Evolutionary conservation across 2,888 invertebrate genomes (phyloP), one percentile per base, ranked within the genome.

Genomic region (Polydrusus tereticollis): DNA sequence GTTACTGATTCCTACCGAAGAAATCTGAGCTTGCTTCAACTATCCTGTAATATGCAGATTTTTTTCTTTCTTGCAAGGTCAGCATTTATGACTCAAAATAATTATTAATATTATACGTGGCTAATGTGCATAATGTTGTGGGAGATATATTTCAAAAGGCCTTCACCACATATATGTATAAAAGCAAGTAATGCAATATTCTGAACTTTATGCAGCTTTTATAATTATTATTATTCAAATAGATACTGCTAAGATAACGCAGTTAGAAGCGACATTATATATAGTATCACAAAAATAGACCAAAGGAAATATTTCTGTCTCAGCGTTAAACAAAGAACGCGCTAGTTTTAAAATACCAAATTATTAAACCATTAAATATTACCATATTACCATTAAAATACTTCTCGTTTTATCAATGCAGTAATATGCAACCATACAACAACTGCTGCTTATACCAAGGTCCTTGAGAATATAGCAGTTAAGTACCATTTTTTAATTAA

Each of bases 391-490:
- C n/a, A n/a, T n/a, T n/a, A n/a, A n/a, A n/a, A n/a, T n/a, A n/a
- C n/a, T n/a, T n/a, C n/a, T n/a, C n/a, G n/a, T n/a, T 26, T 50
- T 50, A 50, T 50, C 14, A 26, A 26, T 50, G 26, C 50, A 26
- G 23, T 23, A 23, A 14, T 26, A 26, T 50, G 26, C 26, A 50
- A 14, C 26, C 26, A 2, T 14, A 50, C 21, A 10, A n/a, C 21
- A 50, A n/a, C n/a, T 7, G 50, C 14, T 26, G 5, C 20, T 38
- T 58, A 8, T 21, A 26, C 21, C 38, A 58, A 58, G 58, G 58
- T 58, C 38, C 38, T 12, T 58, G 14, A 18, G 55, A 55, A 36
- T 38, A 38, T n/a, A 36, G 36, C 41, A 58, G 18, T 16, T 58
- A 38, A 38, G 36, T 58, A 58, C 21, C 38, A 36, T 16, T 57